These are phyloP conservation scores for Eulemur coronatus DNA, from an alignment of 2,797 vertebrate genomes.

Conservation along the genomic window DNA sequence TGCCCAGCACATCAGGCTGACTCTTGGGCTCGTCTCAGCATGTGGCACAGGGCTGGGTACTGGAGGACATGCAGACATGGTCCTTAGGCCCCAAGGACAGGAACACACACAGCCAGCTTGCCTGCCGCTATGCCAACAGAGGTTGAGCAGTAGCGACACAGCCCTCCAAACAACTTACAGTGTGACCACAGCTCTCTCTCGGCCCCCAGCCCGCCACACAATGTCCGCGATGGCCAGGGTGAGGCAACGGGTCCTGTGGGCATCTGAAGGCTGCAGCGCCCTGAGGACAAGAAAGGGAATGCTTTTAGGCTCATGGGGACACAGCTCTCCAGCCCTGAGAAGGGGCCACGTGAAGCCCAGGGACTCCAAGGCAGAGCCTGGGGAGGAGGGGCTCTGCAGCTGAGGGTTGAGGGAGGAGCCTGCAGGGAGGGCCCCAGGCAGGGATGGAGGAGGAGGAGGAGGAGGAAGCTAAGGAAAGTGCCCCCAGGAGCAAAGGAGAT, in stretches of 20 bases:
- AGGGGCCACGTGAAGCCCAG: not conserved
- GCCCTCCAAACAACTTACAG: slow-evolving; percentile 87
- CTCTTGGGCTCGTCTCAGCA: not conserved
- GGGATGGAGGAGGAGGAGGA: not conserved
- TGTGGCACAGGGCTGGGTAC: not conserved
- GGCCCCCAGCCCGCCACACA: slow-evolving; percentile 92
- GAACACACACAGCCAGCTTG: not conserved
- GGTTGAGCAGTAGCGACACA: accelerated
- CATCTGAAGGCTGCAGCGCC: slow-evolving; percentile 87
- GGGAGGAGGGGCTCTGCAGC: not conserved
- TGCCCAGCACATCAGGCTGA: not conserved
- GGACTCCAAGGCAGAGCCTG: not conserved
- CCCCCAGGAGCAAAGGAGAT: not conserved
- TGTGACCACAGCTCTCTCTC: slow-evolving; percentile 87
- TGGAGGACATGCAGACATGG: not conserved
- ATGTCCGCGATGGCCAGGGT: slow-evolving; percentile 89
- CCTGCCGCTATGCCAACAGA: not conserved
- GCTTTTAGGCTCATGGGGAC: not conserved
- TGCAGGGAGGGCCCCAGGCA: not conserved
- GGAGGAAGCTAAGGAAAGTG: not conserved
- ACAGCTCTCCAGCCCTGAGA: not conserved
- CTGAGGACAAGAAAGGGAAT: slow-evolving; percentile 54
- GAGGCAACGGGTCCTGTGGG: slow-evolving; percentile 88
- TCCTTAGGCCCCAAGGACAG: not conserved
- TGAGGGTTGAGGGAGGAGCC: not conserved